Conservation (phyloP, 2,113 vertebrate genomes). For the Gasterosteus aculeatus region DNA sequence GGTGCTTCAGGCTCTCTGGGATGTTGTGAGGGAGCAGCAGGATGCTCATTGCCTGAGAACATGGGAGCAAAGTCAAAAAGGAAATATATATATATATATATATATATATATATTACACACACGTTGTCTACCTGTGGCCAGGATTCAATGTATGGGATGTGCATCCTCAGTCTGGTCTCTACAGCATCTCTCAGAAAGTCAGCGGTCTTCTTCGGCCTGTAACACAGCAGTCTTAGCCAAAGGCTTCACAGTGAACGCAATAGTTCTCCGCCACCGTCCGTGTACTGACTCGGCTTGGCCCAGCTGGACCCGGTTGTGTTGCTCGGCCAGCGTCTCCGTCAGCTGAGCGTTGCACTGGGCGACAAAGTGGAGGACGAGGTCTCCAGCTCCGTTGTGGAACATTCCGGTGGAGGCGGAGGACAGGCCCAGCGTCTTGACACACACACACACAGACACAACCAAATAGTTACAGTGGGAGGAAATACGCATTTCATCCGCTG, state of each 20-base stretch:
- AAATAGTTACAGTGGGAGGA: too few relatives aligned
- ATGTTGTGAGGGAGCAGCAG: conserved; percentile 94
- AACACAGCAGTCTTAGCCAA: conserved; percentile 11
- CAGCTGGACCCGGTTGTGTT: conserved; percentile 89
- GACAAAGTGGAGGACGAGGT: conserved; percentile 92
- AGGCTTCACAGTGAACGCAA: neutral
- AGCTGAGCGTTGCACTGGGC: conserved; percentile 88
- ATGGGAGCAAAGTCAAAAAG: neutral
- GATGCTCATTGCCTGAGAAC: conserved; percentile 88
- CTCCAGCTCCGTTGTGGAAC: conserved; percentile 89
- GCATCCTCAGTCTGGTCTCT: conserved; percentile 92
- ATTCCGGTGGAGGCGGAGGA: conserved; percentile 89
- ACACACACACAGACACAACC: neutral
- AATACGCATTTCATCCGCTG: too few relatives aligned
- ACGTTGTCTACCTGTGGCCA: conserved; percentile 91
- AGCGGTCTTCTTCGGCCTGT: conserved; percentile 87
- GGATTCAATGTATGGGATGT: conserved; percentile 92
- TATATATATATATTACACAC: too few relatives aligned
- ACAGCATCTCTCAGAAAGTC: conserved; percentile 90
- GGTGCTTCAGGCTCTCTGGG: conserved; percentile 90
- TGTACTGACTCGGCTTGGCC: conserved; percentile 89
- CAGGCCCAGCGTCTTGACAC: conserved; percentile 84
- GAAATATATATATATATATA: too few relatives aligned
- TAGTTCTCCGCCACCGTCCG: neutral
- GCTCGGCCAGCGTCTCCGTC: conserved; percentile 82